phyloP scores from a whole-genome alignment of 1,140 invertebrate species.

The Paraescarpia echinospica region DNA sequence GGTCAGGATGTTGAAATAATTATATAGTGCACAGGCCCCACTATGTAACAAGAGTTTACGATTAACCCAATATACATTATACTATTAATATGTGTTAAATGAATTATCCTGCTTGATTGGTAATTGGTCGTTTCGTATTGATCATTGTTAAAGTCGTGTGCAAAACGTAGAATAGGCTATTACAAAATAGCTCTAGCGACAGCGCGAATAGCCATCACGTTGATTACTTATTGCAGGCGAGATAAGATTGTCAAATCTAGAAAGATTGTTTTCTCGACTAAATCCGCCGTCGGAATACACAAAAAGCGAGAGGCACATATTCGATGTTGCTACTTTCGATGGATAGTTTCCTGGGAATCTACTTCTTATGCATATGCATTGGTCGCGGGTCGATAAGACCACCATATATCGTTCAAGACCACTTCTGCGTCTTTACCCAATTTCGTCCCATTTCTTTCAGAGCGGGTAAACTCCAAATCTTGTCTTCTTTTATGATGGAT shows the following conservation, averaged over 20 bases:
- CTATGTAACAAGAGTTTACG: too few species aligned
- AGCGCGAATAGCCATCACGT: neutral
- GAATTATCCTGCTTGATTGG: neutral
- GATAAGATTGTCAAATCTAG: neutral
- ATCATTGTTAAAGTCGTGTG: neutral
- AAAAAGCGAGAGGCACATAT: neutral
- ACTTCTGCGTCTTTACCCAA: neutral
- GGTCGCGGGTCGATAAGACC: neutral
- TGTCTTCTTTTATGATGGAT: neutral
- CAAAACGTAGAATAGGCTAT: neutral
- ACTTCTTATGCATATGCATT: neutral
- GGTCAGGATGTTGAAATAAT: too few species aligned
- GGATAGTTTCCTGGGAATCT: neutral
- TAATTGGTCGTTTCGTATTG: neutral
- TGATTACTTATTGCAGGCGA: neutral
- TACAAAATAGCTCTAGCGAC: neutral
- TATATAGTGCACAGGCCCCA: too few species aligned
- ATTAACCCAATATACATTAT: too few species aligned
- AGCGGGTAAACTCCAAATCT: neutral
- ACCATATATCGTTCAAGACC: neutral
- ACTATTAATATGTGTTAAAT: too few species aligned
- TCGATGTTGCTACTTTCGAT: neutral
- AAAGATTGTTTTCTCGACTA: neutral
- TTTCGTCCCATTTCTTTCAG: neutral
- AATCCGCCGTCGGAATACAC: neutral